phyloP scores from a whole-genome alignment of 2,888 invertebrate genomes.

The Allophyes oxyacanthae region DNA sequence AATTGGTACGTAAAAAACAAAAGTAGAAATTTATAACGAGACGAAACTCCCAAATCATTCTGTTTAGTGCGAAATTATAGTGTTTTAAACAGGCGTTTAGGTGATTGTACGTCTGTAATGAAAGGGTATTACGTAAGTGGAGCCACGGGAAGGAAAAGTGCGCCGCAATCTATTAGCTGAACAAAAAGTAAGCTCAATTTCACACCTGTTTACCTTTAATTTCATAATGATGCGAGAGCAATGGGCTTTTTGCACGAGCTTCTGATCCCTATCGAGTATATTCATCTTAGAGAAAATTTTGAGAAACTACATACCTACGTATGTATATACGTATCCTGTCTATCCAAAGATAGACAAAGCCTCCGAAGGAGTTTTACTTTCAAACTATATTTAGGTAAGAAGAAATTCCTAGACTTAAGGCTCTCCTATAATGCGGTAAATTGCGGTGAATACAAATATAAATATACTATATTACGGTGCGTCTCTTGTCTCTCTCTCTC shows the following conservation, averaged over 20 bases:
- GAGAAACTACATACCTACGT: too few relatives aligned
- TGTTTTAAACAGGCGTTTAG: slow-evolving; percentile 85
- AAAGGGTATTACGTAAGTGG: slow-evolving; percentile 80
- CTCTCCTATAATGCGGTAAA: too few relatives aligned
- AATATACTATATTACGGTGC: too few relatives aligned
- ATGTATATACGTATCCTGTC: too few relatives aligned
- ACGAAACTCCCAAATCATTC: slow-evolving; percentile 85
- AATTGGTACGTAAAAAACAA: slow-evolving; percentile 85
- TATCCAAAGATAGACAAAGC: too few relatives aligned
- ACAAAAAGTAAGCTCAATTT: slow-evolving; percentile 87
- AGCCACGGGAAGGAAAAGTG: slow-evolving; percentile 73
- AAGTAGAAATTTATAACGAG: slow-evolving; percentile 87
- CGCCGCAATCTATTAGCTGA: slow-evolving; percentile 83
- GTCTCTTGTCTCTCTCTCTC: too few relatives aligned
- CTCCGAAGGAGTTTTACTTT: too few relatives aligned
- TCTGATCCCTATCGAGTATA: slow-evolving; percentile 51
- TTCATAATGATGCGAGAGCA: slow-evolving; percentile 80
- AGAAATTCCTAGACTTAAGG: too few relatives aligned
- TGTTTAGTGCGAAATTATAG: slow-evolving; percentile 88
- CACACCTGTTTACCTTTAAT: slow-evolving; percentile 88
- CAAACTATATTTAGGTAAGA: too few relatives aligned
- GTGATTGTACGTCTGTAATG: slow-evolving; percentile 81
- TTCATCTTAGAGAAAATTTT: neutral
- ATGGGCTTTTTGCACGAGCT: slow-evolving; percentile 79
- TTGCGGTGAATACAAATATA: too few relatives aligned